Base-by-base conservation (phyloP, 2,888 invertebrate species). In the Callinectes sapidus region DNA sequence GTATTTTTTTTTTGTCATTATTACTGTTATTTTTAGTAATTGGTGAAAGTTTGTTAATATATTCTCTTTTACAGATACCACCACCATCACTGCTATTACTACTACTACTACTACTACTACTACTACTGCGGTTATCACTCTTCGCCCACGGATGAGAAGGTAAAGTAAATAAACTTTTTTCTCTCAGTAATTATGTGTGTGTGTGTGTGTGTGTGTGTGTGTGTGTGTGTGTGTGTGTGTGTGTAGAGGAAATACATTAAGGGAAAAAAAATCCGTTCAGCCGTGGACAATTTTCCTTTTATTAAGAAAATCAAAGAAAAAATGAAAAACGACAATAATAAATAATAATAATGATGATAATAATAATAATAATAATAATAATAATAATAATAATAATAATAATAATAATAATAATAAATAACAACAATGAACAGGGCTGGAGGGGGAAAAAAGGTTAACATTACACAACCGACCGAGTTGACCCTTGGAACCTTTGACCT, bases 201-300 rank as follows among this genome's bases (percentile, higher is more conserved):
- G 87, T 87, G 87, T 48, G 48, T 87, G 87, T 87, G 87, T 87
- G 87, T 87, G 87, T 87, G 87, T 48, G 48, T 39, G 87, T 87
- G 87, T 87, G 48, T 39, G 87, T 87, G 87, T 87, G 87, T 87
- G 87, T 87, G 87, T 87, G 87, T 48, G 48, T 48, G 61, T 61
- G 61, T 23, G 23, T 61, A 10, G 87, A 42, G 87, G 39, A 48
- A 42, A 48, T 14, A 42, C 42, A 23, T 18, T 6, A 39, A 42
- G 39, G 23, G 23, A 48, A 32, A 8, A n/a, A 28, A n/a, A 28
- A 71, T 5, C 28, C 28, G 28, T 23, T 23, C 71, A 71, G 23
- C 61, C 61, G 10, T 71, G 32, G 81, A 81, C 81, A 81, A 32
- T 81, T 81, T 81, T 81, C 81, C 81, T 81, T 81, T 81, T 81